Base-by-base conservation (phyloP, 2,888 invertebrate species). In the Entomobrya multifasciata region DNA sequence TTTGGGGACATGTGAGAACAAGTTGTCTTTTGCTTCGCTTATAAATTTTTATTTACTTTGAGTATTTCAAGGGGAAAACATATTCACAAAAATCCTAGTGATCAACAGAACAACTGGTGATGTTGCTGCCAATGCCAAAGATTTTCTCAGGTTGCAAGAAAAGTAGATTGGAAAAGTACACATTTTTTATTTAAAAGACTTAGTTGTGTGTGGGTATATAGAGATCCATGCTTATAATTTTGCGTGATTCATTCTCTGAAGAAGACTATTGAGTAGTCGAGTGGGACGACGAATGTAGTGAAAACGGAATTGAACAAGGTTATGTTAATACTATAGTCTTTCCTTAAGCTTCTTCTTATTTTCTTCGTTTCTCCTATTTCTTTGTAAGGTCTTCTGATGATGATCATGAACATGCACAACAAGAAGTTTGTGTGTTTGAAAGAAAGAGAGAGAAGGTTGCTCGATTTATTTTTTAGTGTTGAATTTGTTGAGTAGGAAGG, bases 1-100 rank as follows among this genome's bases (percentile, higher is more conserved):
- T n/a, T 65, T 65, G 65, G 65, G 65, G 60, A n/a, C 30, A 60
- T n/a, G 27, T 60, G 60, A 60, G 60, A 60, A 60, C 10, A 15
- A 22, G 57, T 57, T 57, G 57, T 25, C n/a, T n/a, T n/a, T n/a
- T n/a, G n/a, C n/a, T n/a, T n/a, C n/a, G n/a, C n/a, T n/a, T 10
- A 49, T n/a, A 49, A 15, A 17, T 55, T 55, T 55, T 20, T 55
- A 55, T 55, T 20, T 55, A 20, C 52, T n/a, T 57, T 57, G 57
- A 22, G 25, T 2, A 2, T 10, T 15, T 8, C 17, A 55, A 55
- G n/a, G 47, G 1, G 47, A 47, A 47, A 47, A 47, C 11, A 47
- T 15, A 8, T 41, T 11, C 5, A 10, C 10, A 15, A 1, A 47
- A 47, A 47, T 47, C 47, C 47, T 47, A 11, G n/a, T n/a, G 11